Evolutionary conservation across 2,113 vertebrate genomes (phyloP), one percentile per base, ranked within the genome.

Genomic region (Nerophis ophidion): DNA sequence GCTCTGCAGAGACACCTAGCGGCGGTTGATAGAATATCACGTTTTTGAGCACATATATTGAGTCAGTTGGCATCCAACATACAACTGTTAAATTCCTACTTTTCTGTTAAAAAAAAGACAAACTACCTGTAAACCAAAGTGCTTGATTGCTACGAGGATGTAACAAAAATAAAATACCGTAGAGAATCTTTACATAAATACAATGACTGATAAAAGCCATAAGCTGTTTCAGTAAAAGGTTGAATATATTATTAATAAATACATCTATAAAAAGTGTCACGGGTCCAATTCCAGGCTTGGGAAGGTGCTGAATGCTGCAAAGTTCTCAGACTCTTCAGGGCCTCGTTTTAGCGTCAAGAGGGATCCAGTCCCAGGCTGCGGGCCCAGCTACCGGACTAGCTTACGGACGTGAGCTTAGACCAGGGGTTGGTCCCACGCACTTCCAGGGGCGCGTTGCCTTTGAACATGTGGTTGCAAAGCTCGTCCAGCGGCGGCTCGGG

Each of bases 401-500:
- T 89, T 77, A 87, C 49, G 9, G 94, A 97, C 72, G 91, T 93
- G 60, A 94, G 93, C 26, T 81, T 91, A 74, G 87, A 81, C 96
- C 96, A 98, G 61, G 93, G 92, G 81, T 91, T 89, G 6, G 92
- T 90, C 61, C 95, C 95, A 15, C 94, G 91, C 66, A 98, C 93
- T 65, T 93, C 93, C 60, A 95, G 90, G 11, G 92, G 85, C 0
- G 87, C 80, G 3, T 90, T 81, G 0, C 89, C 94, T 86, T 17
- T 81, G 83, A 90, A 95, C 79, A 95, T 90, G 80, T 92, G 87
- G 78, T 94, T 65, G 61, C 93, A 93, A 1, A 99, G 78, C 8
- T 97, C 94, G n/a, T 97, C 97, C 87, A 99, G 59, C 0, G 93
- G 90, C 0, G 95, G 97, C 80, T 98, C 96, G 0, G 95, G 94